Base-by-base conservation (phyloP, 2,113 vertebrate species). In the Oncorhynchus gorbuscha region DNA sequence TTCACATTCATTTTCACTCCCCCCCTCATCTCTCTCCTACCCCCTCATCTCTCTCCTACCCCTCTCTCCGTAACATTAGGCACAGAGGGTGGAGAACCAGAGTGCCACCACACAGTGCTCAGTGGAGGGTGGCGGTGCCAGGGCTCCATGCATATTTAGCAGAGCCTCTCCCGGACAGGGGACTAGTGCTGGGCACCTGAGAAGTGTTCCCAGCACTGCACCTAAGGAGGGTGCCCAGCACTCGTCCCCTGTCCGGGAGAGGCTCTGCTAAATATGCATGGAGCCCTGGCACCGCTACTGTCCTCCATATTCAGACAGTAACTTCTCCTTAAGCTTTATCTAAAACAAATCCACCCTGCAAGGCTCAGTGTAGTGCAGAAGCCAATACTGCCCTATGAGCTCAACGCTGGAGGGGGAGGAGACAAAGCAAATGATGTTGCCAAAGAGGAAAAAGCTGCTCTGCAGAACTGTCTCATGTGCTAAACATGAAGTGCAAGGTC, bases 71-170 rank as follows among this genome's bases (percentile, higher is more conserved):
- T 71, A 4, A 24, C 11, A 45, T 45, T 45, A 45, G 39, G 39
- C 8, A 45, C 39, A 45, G 39, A 45, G 39, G 39, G 39, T 45
- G 39, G 39, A 45, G 8, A 45, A 45, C 39, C 8, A 45, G 39
- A 45, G 39, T 45, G 39, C 39, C 39, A 45, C 2, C 39, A 45
- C 39, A 45, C 39, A 45, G 8, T 11, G 39, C 39, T 8, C 8
- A 45, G 9, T 11, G 39, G 39, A n/a, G 58, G 58, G 2, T 75
- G 76, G 79, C 69, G 74, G 71, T 24, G 32, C 22, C 7, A 3
- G 11, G 28, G 62, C 74, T 75, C 65, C 61, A 79, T 81, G 68
- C 76, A 72, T 79, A 77, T 77, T 84, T 75, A 80, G 67, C 6
- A 24, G 26, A 69, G 75, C 28, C 24, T 73, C 67, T 81, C 73